Conservation (phyloP, 2,888 invertebrate genomes). For the Temnothorax rugatulus region DNA sequence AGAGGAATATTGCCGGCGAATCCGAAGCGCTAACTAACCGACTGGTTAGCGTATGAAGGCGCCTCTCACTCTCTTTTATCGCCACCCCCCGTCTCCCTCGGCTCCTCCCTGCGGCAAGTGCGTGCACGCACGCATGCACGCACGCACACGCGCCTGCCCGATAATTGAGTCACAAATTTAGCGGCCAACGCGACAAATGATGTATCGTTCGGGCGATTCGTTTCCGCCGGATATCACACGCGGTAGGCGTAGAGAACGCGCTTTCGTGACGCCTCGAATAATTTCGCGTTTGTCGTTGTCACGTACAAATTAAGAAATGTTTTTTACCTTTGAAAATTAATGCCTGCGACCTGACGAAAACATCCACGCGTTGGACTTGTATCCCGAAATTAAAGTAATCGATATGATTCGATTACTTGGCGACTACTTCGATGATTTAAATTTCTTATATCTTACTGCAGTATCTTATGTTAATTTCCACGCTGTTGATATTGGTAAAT, state of each 20-base stretch:
- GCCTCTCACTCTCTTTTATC: slow-evolving; percentile 73
- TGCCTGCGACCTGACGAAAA: background rate
- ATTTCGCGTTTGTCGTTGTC: slow-evolving; percentile 34
- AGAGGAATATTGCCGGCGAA: slow-evolving; percentile 74
- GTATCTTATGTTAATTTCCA: background rate
- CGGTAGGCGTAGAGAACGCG: slow-evolving; percentile 59
- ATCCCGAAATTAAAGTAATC: background rate
- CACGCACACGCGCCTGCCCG: slow-evolving; percentile 48
- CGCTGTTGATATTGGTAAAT: background rate
- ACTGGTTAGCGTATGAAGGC: slow-evolving; percentile 74
- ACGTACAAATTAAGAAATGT: slow-evolving; percentile 1
- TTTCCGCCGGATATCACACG: slow-evolving; percentile 80
- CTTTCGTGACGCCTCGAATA: slow-evolving; percentile 14
- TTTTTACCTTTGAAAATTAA: background rate
- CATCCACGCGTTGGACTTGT: background rate
- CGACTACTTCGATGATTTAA: background rate
- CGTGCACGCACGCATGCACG: slow-evolving; percentile 31
- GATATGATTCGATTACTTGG: background rate
- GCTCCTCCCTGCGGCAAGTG: slow-evolving; percentile 58
- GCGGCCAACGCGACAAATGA: slow-evolving; percentile 73
- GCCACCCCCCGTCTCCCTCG: slow-evolving; percentile 60
- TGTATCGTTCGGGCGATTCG: slow-evolving; percentile 72
- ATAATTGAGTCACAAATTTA: slow-evolving; percentile 77
- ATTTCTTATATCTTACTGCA: background rate
- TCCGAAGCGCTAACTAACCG: slow-evolving; percentile 76